phyloP scores from a whole-genome alignment of 2,888 invertebrate species.

The Nebria brevicollis region DNA sequence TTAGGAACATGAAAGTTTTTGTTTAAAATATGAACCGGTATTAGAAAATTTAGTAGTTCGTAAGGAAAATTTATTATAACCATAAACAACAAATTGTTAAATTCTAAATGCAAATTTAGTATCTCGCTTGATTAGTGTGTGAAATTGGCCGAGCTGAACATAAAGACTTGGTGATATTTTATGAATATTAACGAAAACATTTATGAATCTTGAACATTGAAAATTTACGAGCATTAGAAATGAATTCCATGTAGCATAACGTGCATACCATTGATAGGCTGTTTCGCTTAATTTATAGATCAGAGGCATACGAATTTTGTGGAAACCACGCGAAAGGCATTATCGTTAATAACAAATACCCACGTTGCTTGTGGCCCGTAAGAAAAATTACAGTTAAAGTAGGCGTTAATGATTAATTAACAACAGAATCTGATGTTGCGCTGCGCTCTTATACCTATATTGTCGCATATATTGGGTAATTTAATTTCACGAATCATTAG shows the following conservation, averaged over 20 bases:
- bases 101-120: constrained; percentile 1
- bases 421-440: neutral
- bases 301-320: constrained; percentile 8
- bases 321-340: constrained; percentile 31
- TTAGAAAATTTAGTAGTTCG: neutral
- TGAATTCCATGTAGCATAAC: neutral
- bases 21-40: neutral
- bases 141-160: neutral
- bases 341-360: constrained; percentile 21
- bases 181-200: neutral
- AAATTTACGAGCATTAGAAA: too few species aligned
- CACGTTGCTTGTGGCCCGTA: constrained; percentile 9
- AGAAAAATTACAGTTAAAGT: constrained; percentile 23
- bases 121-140: neutral
- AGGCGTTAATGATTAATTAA: constrained; percentile 33
- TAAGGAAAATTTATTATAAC: neutral
- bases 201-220: neutral
- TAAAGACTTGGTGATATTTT: neutral
- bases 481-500: constrained; percentile 45
- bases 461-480: constrained; percentile 38
- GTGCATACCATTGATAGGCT: neutral
- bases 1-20: too few species aligned
- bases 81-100: constrained; percentile 2
- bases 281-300: constrained; percentile 12
- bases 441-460: constrained; percentile 3